A percentile compares a stretch with the other conserved stretches of the same genome.
These are phyloP conservation scores for Lepidostoma basale DNA, from an alignment of 1,140 invertebrate genomes.

Conservation along the genomic window DNA sequence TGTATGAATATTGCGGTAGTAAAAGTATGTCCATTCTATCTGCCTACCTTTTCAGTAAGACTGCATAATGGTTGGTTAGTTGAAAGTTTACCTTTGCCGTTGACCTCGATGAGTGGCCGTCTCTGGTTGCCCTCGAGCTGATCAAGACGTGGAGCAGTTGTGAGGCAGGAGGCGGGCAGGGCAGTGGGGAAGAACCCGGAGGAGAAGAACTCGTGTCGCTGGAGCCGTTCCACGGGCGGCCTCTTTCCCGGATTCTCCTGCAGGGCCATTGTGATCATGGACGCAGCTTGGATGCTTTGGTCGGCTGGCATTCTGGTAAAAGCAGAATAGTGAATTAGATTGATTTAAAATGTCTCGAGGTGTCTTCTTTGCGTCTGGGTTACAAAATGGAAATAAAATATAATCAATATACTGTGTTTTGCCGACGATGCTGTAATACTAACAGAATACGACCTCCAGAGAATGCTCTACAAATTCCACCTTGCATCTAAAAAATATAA, in stretches of 20 bases:
- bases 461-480: too few species aligned
- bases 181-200: conserved; percentile 79
- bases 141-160: conserved; percentile 88
- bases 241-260: conserved; percentile 81
- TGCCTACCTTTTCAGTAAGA: too few species aligned
- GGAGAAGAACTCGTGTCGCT: conserved; percentile 73
- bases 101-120: conserved; percentile 74
- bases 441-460: too few species aligned
- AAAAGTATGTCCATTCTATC: too few species aligned
- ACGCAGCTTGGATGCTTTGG: conserved; percentile 71
- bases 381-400: too few species aligned
- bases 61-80: too few species aligned
- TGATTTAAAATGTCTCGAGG: neutral
- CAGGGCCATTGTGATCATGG: conserved; percentile 84
- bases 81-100: conserved; percentile 52
- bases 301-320: conserved; percentile 71
- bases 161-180: conserved; percentile 87
- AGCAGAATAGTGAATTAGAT: neutral
- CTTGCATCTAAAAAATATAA: too few species aligned
- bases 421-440: too few species aligned
- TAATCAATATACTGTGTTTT: too few species aligned
- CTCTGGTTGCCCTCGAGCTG: conserved; percentile 65
- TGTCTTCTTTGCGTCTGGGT: too few species aligned
- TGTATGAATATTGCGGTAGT: too few species aligned
- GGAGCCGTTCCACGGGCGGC: conserved; percentile 77